phyloP scores from a whole-genome alignment of 2,797 vertebrate species.

The Pangasius macronema region DNA sequence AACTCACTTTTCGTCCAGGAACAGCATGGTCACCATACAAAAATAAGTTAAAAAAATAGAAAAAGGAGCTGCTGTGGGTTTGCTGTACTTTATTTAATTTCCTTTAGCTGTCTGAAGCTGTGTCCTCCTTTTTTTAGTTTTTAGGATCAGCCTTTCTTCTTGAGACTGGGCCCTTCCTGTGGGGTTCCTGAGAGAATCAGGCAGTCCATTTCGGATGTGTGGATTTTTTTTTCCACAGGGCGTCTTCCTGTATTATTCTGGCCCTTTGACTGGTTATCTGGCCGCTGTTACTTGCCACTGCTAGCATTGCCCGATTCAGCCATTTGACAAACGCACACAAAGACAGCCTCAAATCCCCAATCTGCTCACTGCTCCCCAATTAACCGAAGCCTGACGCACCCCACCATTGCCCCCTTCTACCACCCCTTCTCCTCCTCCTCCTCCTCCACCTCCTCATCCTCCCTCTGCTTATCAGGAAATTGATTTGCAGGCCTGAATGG shows the following conservation, averaged over 20 bases:
- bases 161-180: constrained; percentile 26
- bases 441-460: constrained; percentile 41
- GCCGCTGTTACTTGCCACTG: constrained; percentile 32
- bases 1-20: constrained; percentile 22
- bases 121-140: background rate
- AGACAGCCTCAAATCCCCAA: constrained; percentile 49
- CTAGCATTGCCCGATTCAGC: constrained; percentile 21
- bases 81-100: background rate
- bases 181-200: constrained; percentile 35
- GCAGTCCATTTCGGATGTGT: constrained; percentile 9
- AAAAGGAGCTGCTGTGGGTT: too few relatives aligned
- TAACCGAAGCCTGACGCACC: constrained; percentile 45
- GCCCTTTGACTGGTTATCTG: constrained; percentile 48
- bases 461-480: constrained; percentile 52
- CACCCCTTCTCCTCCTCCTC: constrained; percentile 59
- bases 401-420: constrained; percentile 66
- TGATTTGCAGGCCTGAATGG: constrained; percentile 57
- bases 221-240: constrained; percentile 6
- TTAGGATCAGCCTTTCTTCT: constrained; percentile 26
- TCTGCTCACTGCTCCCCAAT: constrained; percentile 66
- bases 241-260: constrained; percentile 43
- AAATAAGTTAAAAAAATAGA: background rate
- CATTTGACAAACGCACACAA: constrained; percentile 41
- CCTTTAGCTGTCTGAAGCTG: constrained; percentile 6
- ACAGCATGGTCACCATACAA: constrained; percentile 17